A percentile compares a stretch with the other conserved stretches of the same genome.
Evolutionary conservation across 2,113 vertebrate genomes (phyloP).

Genomic region (Ptilorrhoa leucosticta): DNA sequence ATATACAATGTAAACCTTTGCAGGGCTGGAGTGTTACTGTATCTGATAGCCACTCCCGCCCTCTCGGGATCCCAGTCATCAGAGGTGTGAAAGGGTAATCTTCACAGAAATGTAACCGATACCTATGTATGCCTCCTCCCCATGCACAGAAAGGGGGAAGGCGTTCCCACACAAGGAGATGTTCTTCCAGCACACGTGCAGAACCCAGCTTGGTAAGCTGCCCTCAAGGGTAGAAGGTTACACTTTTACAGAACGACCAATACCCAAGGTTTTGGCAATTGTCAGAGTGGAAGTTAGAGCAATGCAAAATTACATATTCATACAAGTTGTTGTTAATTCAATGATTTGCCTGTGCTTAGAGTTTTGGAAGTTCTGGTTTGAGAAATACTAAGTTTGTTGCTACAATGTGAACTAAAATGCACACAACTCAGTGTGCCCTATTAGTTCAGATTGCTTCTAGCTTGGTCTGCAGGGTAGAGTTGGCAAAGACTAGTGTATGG

Average conservation of each 20-base stretch:
- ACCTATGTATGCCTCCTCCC: neutral
- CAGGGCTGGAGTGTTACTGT: fast-evolving
- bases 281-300: neutral
- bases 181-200: fast-evolving
- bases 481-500: neutral
- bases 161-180: neutral
- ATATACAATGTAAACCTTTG: neutral
- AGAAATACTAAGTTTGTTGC: neutral
- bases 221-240: neutral
- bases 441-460: neutral
- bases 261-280: neutral
- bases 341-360: neutral
- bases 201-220: neutral
- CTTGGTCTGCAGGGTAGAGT: neutral
- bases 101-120: neutral
- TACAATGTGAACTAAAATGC: neutral
- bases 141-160: neutral
- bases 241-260: neutral
- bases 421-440: neutral
- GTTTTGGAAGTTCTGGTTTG: neutral
- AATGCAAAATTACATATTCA: neutral
- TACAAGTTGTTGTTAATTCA: neutral
- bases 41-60: neutral
- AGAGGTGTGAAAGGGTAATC: neutral
- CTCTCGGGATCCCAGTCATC: neutral